Conservation (phyloP, 2,797 vertebrate genomes). For the Hyperoplus lanceolatus region DNA sequence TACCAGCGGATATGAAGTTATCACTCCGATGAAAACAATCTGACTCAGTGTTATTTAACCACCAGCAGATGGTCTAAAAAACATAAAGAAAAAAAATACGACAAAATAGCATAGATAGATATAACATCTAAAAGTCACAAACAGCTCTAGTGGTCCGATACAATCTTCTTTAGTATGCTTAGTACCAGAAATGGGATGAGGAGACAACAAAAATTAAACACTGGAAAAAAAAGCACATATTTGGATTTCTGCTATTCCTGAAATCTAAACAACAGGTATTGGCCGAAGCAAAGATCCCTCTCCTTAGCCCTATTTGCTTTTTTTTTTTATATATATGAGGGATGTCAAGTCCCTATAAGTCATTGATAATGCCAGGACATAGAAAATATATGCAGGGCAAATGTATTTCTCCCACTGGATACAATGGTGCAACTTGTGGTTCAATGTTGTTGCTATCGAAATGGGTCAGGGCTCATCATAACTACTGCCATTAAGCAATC, state of each 20-base stretch:
- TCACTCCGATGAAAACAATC: conserved; percentile 77
- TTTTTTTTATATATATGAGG: conserved; percentile 41
- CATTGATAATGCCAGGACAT: conserved; percentile 45
- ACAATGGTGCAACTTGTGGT: conserved; percentile 53
- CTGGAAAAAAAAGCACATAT: conserved; percentile 74
- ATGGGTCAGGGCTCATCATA: conserved; percentile 66
- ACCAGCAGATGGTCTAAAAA: conserved; percentile 65
- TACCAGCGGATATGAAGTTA: conserved; percentile 76
- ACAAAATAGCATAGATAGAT: conserved; percentile 78
- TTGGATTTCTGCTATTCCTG: conserved; percentile 86
- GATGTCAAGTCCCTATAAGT: conserved; percentile 48
- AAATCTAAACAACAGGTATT: conserved; percentile 80
- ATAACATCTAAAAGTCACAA: conserved; percentile 81
- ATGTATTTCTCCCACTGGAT: conserved; percentile 41
- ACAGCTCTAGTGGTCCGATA: conserved; percentile 85
- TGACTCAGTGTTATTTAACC: conserved; percentile 76
- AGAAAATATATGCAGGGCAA: conserved; percentile 39
- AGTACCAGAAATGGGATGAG: conserved; percentile 81
- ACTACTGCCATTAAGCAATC: conserved; percentile 65
- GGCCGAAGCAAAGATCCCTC: conserved; percentile 77
- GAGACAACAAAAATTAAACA: conserved; percentile 67
- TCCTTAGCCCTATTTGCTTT: conserved; percentile 70
- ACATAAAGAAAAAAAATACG: conserved; percentile 1
- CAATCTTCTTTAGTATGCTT: conserved; percentile 84
- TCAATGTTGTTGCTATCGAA: conserved; percentile 57